phyloP scores from a whole-genome alignment of 2,888 invertebrate species.

The Thecocarcelia acutangulata region DNA sequence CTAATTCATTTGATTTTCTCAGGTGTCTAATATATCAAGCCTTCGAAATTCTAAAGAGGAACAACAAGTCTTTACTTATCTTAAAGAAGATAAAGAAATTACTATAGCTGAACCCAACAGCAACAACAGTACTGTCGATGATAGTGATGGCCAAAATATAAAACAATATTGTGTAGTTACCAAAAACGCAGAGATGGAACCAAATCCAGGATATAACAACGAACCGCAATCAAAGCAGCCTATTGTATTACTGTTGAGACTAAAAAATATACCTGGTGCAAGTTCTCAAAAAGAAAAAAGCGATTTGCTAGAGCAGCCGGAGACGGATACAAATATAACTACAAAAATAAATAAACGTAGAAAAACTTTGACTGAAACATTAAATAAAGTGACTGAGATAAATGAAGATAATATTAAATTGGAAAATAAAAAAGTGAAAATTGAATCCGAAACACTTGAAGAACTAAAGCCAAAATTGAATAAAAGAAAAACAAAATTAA shows the following conservation, averaged over 20 bases:
- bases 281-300: neutral
- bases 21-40: neutral
- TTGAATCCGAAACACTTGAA: neutral
- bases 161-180: slow-evolving; percentile 35
- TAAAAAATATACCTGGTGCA: neutral
- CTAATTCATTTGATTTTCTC: neutral
- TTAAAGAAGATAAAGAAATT: neutral
- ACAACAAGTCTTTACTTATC: neutral
- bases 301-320: neutral
- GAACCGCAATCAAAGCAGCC: neutral
- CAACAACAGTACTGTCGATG: neutral
- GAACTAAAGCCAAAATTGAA: neutral
- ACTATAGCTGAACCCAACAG: neutral
- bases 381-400: neutral
- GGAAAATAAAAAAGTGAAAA: neutral
- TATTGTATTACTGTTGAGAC: slow-evolving; percentile 32
- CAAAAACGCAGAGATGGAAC: neutral
- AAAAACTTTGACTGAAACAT: neutral
- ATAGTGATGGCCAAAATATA: neutral
- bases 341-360: neutral
- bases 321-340: neutral
- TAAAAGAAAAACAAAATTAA: neutral
- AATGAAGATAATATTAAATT: neutral
- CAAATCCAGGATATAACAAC: neutral
- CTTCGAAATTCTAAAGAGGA: neutral